A percentile compares a stretch with the other conserved stretches of the same genome.
phyloP scores from a whole-genome alignment of 2,888 invertebrate genomes.

The Drosophila borborema region DNA sequence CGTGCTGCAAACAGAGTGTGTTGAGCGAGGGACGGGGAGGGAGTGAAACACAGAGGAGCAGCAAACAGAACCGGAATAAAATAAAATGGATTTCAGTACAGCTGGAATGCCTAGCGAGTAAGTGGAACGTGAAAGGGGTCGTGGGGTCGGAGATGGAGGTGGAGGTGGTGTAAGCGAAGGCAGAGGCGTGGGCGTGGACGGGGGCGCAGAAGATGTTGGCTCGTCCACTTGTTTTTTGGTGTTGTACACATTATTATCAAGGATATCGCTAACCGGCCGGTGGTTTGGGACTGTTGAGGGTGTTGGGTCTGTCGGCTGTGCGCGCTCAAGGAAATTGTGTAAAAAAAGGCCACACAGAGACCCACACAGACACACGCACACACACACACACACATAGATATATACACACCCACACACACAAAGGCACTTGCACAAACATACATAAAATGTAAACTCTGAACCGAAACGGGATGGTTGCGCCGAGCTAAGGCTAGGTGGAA shows the following conservation, averaged over 20 bases:
- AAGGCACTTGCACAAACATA: slow-evolving; percentile 20
- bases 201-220: slow-evolving; percentile 13
- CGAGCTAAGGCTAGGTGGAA: slow-evolving; percentile 3
- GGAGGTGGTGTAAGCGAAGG: background rate
- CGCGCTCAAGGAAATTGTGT: slow-evolving; percentile 68
- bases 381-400: background rate
- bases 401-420: slow-evolving; percentile 11
- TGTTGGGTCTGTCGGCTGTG: slow-evolving; percentile 51
- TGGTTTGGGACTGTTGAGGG: background rate
- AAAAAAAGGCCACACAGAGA: slow-evolving; percentile 47
- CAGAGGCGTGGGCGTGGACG: background rate
- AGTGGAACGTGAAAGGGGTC: slow-evolving; percentile 4
- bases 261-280: slow-evolving; percentile 59
- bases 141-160: too few relatives aligned
- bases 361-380: slow-evolving; percentile 12
- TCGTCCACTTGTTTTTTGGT: slow-evolving; percentile 58
- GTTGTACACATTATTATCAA: slow-evolving; percentile 64
- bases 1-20: slow-evolving; percentile 16
- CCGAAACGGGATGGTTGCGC: slow-evolving; percentile 51
- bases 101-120: slow-evolving; percentile 15
- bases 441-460: slow-evolving; percentile 53
- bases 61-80: slow-evolving; percentile 49
- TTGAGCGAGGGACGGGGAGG: background rate
- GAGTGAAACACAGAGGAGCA: slow-evolving; percentile 11
- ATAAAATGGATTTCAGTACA: slow-evolving; percentile 52